A percentile compares a stretch with the other conserved stretches of the same genome.
Conservation (phyloP, 1,140 invertebrate species). For the Sipha flava region DNA sequence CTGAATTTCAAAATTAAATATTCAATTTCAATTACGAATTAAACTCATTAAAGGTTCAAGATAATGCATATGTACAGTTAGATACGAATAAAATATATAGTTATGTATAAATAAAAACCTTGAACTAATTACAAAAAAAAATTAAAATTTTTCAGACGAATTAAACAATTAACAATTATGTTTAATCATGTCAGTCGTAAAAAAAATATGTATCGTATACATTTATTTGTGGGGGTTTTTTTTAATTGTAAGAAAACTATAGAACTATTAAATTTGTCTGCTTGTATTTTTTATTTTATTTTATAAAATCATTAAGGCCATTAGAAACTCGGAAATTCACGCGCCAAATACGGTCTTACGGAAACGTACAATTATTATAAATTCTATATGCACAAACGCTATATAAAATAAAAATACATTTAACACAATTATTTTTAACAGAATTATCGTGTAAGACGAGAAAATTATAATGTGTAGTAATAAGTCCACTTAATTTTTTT, state of each 20-base stretch:
- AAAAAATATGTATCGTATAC: neutral
- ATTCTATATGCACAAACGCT: neutral
- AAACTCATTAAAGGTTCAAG: too few species aligned
- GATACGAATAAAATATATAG: neutral
- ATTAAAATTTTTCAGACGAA: neutral
- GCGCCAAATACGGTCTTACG: conserved; percentile 10
- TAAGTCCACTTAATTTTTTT: neutral
- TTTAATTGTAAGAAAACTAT: neutral
- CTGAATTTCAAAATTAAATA: too few species aligned
- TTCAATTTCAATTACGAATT: too few species aligned
- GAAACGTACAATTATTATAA: conserved; percentile 16
- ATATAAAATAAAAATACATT: neutral
- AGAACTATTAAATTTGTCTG: neutral
- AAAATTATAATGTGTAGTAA: neutral
- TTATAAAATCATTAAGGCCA: conserved; percentile 13
- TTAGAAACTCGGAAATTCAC: conserved; percentile 28
- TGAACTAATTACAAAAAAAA: neutral
- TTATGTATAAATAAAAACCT: neutral
- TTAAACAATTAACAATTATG: neutral
- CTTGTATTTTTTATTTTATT: neutral
- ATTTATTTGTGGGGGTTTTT: neutral
- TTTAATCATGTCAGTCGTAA: neutral
- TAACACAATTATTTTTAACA: neutral
- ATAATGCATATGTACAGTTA: neutral
- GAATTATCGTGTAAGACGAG: too few species aligned